Percentiles rank a stretch among this genome's conserved stretches.
Evolutionary conservation across 2,113 vertebrate species (phyloP).

Genomic region (Mohoua ochrocephala): DNA sequence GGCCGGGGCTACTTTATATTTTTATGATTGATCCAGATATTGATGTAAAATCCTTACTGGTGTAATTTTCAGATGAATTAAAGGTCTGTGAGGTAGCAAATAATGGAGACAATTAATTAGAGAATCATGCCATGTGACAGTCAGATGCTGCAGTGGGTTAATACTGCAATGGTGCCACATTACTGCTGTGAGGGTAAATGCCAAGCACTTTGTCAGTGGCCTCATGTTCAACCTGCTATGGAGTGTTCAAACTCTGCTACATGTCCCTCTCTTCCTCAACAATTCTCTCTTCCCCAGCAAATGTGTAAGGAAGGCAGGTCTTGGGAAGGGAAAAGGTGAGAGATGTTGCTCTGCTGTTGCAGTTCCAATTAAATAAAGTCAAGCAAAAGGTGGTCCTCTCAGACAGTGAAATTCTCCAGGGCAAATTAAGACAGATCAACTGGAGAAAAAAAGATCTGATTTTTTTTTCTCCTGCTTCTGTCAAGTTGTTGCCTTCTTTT

Average conservation of each 20-base stretch:
- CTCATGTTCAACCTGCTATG: not conserved
- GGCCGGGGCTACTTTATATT: not conserved
- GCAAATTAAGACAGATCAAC: not conserved
- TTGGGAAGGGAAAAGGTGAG: not conserved
- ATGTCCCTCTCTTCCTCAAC: not conserved
- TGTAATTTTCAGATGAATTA: not conserved
- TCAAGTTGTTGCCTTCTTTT: not conserved
- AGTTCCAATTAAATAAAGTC: not conserved
- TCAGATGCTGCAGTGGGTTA: not conserved
- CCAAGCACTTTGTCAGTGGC: no score
- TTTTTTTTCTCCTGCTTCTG: not conserved
- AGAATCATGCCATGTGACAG: rapidly evolving
- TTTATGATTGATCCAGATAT: not conserved
- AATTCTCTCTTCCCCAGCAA: not conserved
- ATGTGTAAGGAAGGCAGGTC: rapidly evolving
- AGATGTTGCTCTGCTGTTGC: not conserved
- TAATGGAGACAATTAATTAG: not conserved
- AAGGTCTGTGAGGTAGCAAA: not conserved
- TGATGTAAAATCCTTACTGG: not conserved
- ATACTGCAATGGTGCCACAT: not conserved
- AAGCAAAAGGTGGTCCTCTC: not conserved
- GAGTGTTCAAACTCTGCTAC: not conserved
- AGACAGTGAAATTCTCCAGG: not conserved
- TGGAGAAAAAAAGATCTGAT: not conserved
- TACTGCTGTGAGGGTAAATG: not conserved